Evolutionary conservation across 2,113 vertebrate genomes (phyloP).

Genomic region (Thamnaconus septentrionalis): DNA sequence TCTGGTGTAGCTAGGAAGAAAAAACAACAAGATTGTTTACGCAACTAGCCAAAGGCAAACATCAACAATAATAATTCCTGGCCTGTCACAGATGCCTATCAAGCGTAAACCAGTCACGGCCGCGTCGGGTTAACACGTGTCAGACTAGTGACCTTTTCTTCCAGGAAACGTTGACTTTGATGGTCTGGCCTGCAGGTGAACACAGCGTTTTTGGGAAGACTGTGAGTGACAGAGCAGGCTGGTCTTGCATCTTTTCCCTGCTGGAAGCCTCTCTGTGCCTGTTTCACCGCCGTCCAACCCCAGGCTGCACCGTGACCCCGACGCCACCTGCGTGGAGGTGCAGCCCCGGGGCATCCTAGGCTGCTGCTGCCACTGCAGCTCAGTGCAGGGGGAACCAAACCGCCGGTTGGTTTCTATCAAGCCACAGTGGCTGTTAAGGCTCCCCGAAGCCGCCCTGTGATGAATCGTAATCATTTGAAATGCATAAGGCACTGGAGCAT

Average conservation of each 20-base stretch:
- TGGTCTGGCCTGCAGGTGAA: slow-evolving; percentile 14
- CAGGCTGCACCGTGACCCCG: slow-evolving; percentile 28
- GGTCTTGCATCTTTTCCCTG: slow-evolving; percentile 15
- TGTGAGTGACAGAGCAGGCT: slow-evolving; percentile 34
- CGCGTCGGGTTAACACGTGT: slow-evolving; percentile 36
- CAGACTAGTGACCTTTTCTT: slow-evolving; percentile 57
- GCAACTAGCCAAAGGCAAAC: too few species aligned
- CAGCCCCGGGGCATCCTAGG: slow-evolving; percentile 40
- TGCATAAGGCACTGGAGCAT: slow-evolving; percentile 29
- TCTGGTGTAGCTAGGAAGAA: too few species aligned
- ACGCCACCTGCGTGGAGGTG: slow-evolving; percentile 21
- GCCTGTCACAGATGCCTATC: slow-evolving; percentile 18
- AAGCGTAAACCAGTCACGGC: slow-evolving; percentile 22
- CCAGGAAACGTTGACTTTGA: slow-evolving; percentile 34
- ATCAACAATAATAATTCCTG: not conserved
- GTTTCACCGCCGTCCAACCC: slow-evolving; percentile 33
- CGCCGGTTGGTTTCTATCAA: slow-evolving; percentile 21
- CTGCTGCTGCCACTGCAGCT: slow-evolving; percentile 27
- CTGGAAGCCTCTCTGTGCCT: slow-evolving; percentile 12
- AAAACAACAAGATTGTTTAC: too few species aligned
- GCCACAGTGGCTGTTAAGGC: slow-evolving; percentile 19
- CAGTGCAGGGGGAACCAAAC: slow-evolving; percentile 10
- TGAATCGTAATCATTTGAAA: slow-evolving; percentile 44
- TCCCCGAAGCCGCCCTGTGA: slow-evolving; percentile 13
- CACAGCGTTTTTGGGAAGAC: not conserved